Evolutionary conservation across 2,888 invertebrate genomes (phyloP), one percentile per base, ranked within the genome.

Genomic region (Blera fallax): DNA sequence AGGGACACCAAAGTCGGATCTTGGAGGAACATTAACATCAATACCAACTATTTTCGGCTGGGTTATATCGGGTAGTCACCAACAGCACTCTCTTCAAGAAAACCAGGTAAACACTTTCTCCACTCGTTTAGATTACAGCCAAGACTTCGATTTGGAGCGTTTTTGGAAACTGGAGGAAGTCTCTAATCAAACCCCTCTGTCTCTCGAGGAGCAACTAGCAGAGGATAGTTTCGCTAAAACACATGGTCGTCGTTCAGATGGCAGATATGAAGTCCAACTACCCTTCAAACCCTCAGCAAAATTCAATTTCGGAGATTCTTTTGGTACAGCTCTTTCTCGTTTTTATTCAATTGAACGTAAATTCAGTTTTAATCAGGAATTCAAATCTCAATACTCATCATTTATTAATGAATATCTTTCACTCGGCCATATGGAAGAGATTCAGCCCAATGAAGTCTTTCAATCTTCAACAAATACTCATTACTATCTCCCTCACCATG

Each of bases 41-140:
- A 24, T 24, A 24, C 80, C 80, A 65, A 48, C 67, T 16, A 60
- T 80, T 4, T n/a, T 43, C 32, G 80, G 73, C 4, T 34, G 34
- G 34, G 34, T 34, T 3, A 10, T 34, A 10, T 7, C 24, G 24
- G 24, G 34, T 10, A 10, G 34, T 2, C 34, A 34, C 11, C 34
- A 2, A 2, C 34, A 10, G 10, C 8, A 8, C 34, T 34, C 10
- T 34, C 10, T 34, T 24, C 2, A 4, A 3, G 10, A 10, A 34
- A 34, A 2, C 10, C 10, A 10, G 10, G 34, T 34, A 10, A 10
- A 34, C 10, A 10, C 34, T 2, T 34, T 10, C 10, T 34, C 10
- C 34, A 10, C 10, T 10, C 34, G 10, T 10, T 34, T 34, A 11
- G 34, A 34, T 34, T 4, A 34, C 34, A 10, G 8, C 34, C 8